A percentile compares a stretch with the other conserved stretches of the same genome.
Evolutionary conservation across 2,113 vertebrate genomes (phyloP).

Genomic region (Eira barbara): DNA sequence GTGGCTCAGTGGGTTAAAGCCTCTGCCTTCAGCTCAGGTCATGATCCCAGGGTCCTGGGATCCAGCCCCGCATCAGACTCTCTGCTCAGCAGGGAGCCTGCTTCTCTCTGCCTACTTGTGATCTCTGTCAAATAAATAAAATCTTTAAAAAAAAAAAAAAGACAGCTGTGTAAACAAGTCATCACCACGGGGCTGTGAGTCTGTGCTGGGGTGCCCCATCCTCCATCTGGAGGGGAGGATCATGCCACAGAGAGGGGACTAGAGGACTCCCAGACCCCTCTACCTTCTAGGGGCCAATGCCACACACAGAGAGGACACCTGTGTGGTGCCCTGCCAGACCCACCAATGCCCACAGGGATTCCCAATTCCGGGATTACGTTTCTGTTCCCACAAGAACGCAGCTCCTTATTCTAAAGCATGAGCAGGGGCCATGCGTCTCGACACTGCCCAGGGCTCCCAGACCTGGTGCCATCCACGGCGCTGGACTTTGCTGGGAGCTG

Average conservation of each 20-base stretch:
- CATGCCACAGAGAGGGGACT: no score
- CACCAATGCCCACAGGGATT: fast-evolving
- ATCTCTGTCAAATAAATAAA: no score
- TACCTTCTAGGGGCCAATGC: neutral
- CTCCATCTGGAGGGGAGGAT: neutral
- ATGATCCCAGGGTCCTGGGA: no score
- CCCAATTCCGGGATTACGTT: fast-evolving
- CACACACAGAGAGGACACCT: neutral
- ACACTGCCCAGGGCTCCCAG: neutral
- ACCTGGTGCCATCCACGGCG: constrained; percentile 95
- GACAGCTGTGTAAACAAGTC: neutral
- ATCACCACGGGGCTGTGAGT: neutral
- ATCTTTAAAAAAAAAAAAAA: neutral
- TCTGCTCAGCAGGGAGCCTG: no score
- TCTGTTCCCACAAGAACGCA: neutral
- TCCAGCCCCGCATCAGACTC: no score
- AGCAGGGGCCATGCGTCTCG: neutral
- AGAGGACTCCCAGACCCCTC: neutral
- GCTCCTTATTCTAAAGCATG: neutral
- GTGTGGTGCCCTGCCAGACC: no score
- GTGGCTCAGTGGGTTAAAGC: no score
- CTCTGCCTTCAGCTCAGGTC: no score
- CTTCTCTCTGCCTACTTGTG: no score
- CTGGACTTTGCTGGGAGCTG: constrained; percentile 88
- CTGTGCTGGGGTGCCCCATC: neutral